Evolutionary conservation across 2,888 invertebrate genomes (phyloP), one percentile per base, ranked within the genome.

Genomic region (Nomada ferruginata): DNA sequence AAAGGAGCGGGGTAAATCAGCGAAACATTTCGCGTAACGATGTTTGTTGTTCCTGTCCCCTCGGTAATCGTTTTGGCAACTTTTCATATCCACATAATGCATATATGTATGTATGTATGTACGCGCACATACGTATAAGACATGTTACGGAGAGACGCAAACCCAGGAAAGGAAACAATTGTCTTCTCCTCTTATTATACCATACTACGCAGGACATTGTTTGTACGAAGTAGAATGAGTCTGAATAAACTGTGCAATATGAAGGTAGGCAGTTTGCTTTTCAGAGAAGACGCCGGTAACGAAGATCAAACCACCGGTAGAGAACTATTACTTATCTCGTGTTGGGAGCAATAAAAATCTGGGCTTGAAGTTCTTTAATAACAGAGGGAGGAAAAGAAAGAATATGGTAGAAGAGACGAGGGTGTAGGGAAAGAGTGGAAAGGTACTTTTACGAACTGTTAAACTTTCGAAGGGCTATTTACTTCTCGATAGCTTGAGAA

Each of bases 31-130:
- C n/a, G 15, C 18, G 47, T 42, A 52, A 57, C 61, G 50, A 72
- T 71, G 50, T 75, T 76, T 61, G 66, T 53, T 70, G 59, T 50
- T 55, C 55, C 65, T 52, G 76, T 52, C 68, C 15, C 57, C n/a
- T 50, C 13, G 26, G 63, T 87, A 87, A 90, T 89, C 84, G 85
- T 83, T 89, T 88, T 90, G 89, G 90, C 89, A 90, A 68, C 82
- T 81, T 84, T 89, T 90, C 89, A 89, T 47, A 47, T 47, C 47
- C 2, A 15, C 15, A 15, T 3, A 89, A 85, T 83, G 76, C 79
- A 66, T 42, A 20, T 26, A 44, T n/a, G 4, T 50, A 26, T 42
- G 29, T 26, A 47, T 18, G n/a, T 20, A 42, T 15, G 4, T 59
- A 26, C 29, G 10, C 3, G 29, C 20, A 61, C 10, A 29, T 29